Base-by-base conservation (phyloP, 2,113 vertebrate species). In the Tenebrosternarchus preto region DNA sequence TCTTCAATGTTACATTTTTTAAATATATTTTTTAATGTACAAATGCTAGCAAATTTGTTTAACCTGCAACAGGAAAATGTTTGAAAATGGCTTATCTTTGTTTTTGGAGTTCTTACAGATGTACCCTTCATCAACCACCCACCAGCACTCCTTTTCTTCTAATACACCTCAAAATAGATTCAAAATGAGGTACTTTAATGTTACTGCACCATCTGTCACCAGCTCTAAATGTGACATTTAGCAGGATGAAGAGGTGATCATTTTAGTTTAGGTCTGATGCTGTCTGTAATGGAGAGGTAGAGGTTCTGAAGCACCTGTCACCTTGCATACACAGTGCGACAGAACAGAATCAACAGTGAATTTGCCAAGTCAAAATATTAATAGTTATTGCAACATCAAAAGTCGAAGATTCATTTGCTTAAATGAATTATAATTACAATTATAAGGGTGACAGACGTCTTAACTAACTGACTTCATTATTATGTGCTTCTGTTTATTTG, bases 231-330 rank as follows among this genome's bases (percentile, higher is more conserved):
- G 20, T 50, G 22, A 1, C 25, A 60, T 69, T 70, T 55, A 15
- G 33, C 4, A 25, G 61, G 53, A 77, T 68, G 43, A n/a, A 73
- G 25, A 61, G 25, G 59, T 55, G 78, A n/a, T 29, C 27, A n/a
- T 79, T 64, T 73, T 46, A 56, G 70, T 63, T 6, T 22, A n/a
- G 53, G 33, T 29, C 77, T 72, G 57, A 72, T 63, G 29, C 64
- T 56, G 33, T 59, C 36, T 19, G 6, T 39, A 36, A 39, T 68
- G 31, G 39, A 56, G 43, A 56, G 69, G 56, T 50, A 17, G 16
- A 57, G 60, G 15, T 20, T 7, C 1, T 0, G 20, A 39, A 20
- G 6, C n/a, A 19, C 43, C 12, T 50, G 39, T 5, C 39, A 3
- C 31, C 61, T 64, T 46, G 12, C 8, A 12, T 50, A 12, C 11